phyloP scores from a whole-genome alignment of 1,140 invertebrate genomes.

The Heliconius eleuchia region DNA sequence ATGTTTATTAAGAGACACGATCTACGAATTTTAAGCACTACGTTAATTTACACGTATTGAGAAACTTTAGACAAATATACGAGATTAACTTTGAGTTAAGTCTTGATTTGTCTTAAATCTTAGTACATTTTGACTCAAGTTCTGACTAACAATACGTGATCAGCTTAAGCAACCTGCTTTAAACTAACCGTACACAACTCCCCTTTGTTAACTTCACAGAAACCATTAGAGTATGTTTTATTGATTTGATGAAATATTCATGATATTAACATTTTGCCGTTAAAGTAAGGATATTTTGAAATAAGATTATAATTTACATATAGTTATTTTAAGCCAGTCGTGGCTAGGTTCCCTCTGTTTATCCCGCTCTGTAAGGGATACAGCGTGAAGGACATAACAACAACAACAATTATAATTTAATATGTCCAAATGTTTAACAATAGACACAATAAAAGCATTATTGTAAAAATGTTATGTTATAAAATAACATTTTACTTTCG shows the following conservation, averaged over 20 bases:
- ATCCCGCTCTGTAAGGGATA: too few species aligned
- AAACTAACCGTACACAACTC: slow-evolving; percentile 33
- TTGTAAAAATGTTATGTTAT: too few species aligned
- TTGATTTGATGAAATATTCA: slow-evolving; percentile 20
- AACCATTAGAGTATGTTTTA: slow-evolving; percentile 45
- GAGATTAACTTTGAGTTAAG: not conserved
- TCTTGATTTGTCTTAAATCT: not conserved
- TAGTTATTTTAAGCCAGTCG: too few species aligned
- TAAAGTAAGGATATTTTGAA: too few species aligned
- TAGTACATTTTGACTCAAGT: slow-evolving; percentile 22
- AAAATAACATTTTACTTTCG: too few species aligned
- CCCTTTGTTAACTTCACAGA: slow-evolving; percentile 42
- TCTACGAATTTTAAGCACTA: not conserved
- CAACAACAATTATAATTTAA: too few species aligned
- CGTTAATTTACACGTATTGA: not conserved
- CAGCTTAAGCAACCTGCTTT: slow-evolving; percentile 41
- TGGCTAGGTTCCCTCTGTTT: too few species aligned
- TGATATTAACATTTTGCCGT: too few species aligned
- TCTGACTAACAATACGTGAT: slow-evolving; percentile 41
- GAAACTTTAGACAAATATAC: not conserved
- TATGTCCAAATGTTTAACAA: too few species aligned
- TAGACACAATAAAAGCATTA: too few species aligned
- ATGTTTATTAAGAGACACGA: not conserved
- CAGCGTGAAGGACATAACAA: too few species aligned
- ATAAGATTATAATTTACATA: not conserved